Evolutionary conservation across 2,888 invertebrate genomes (phyloP).

Genomic region (Rotaria sp.): DNA sequence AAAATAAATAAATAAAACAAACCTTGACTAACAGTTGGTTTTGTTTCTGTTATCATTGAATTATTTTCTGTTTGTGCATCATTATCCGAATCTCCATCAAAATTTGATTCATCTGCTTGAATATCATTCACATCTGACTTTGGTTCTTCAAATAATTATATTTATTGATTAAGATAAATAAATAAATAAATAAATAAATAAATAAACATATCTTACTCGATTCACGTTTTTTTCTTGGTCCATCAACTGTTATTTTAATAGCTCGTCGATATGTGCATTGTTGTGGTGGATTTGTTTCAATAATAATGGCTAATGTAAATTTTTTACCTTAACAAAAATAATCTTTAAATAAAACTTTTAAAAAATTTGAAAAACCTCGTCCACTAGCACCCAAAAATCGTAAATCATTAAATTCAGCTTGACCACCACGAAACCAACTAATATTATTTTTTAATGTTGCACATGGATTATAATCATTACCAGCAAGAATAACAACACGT

Average conservation of each 20-base stretch:
- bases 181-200: neutral
- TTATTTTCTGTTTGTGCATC: neutral
- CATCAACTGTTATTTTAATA: constrained; percentile 98
- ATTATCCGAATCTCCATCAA: neutral
- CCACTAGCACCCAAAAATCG: constrained; percentile 95
- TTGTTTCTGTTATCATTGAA: neutral
- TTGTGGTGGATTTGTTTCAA: constrained; percentile 85
- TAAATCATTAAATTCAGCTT: constrained; percentile 93
- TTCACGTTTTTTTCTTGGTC: constrained; percentile 64
- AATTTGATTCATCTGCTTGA: neutral
- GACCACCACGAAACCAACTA: constrained; percentile 86
- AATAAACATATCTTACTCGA: neutral
- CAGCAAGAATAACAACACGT: constrained; percentile 70
- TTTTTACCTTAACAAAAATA: neutral
- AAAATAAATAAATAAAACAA: too few relatives aligned
- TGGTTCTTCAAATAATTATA: too few relatives aligned
- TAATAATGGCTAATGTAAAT: constrained; percentile 45
- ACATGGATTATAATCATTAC: constrained; percentile 91
- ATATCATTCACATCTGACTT: neutral
- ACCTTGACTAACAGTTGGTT: neutral
- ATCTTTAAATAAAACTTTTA: neutral
- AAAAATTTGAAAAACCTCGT: constrained; percentile 69
- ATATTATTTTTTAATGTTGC: constrained; percentile 84
- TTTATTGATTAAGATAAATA: too few relatives aligned
- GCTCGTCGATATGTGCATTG: constrained; percentile 88